A percentile compares a stretch with the other conserved stretches of the same genome.
Conservation (phyloP, 1,140 invertebrate species). For the Nasonia longicornis region DNA sequence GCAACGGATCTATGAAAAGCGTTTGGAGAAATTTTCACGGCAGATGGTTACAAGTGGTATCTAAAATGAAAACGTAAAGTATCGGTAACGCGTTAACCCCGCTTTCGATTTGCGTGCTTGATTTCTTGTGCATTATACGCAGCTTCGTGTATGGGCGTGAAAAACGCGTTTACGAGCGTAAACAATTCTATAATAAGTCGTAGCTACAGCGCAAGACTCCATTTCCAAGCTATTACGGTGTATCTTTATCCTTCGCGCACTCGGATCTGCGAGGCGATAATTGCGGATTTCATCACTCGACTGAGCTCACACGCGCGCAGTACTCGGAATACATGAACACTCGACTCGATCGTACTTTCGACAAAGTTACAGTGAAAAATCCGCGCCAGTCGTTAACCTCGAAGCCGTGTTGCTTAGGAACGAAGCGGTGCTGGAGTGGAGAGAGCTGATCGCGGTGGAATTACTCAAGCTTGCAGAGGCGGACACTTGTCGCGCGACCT, state of each 20-base stretch:
- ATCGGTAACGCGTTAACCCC: no score
- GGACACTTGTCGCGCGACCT: neutral
- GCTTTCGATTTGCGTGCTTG: no score
- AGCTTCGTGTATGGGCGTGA: no score
- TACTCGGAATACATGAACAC: neutral
- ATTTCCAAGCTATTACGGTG: neutral
- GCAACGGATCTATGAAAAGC: neutral
- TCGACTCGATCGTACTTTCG: neutral
- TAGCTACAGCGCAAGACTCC: neutral
- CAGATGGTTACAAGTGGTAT: no score
- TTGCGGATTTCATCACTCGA: neutral
- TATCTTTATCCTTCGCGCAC: neutral
- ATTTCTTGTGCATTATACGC: no score
- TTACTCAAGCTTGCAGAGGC: slow-evolving; percentile 4
- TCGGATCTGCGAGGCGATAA: neutral
- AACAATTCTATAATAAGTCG: neutral
- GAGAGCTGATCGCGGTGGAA: neutral
- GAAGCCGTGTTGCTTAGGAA: neutral
- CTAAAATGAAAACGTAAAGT: no score
- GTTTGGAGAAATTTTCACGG: neutral
- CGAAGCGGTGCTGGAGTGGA: neutral
- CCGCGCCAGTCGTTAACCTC: neutral
- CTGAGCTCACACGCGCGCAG: neutral
- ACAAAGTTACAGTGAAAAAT: neutral
- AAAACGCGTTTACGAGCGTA: neutral